Percentiles rank a stretch among this genome's conserved stretches.
Conservation (phyloP, 2,113 vertebrate species). For the Tetrao urogallus region DNA sequence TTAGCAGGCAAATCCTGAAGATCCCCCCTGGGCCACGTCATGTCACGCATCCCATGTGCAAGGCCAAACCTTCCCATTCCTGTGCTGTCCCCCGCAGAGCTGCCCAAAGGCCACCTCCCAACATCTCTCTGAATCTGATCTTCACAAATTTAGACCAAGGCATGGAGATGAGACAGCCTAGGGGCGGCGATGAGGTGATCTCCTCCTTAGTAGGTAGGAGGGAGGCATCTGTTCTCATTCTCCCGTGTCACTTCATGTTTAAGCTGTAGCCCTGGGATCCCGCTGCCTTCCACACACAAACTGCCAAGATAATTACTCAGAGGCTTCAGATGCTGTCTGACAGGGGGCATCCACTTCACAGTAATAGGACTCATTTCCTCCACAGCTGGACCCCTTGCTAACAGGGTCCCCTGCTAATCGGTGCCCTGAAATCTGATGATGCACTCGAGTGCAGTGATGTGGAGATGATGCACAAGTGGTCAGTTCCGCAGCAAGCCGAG, state of each 20-base stretch:
- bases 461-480: background rate
- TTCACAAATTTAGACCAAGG: background rate
- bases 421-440: too few species aligned
- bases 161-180: background rate
- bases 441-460: rapidly evolving
- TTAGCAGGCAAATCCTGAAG: background rate
- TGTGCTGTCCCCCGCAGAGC: background rate
- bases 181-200: background rate
- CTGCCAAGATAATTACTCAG: rapidly evolving
- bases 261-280: background rate
- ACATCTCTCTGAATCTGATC: rapidly evolving
- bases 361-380: rapidly evolving
- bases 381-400: background rate
- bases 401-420: background rate
- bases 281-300: background rate
- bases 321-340: background rate
- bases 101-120: background rate
- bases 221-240: background rate
- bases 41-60: too few species aligned
- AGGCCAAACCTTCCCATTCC: rapidly evolving
- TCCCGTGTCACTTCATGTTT: background rate
- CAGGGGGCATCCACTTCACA: too few species aligned
- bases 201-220: background rate
- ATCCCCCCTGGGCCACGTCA: background rate
- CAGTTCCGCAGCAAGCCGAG: background rate